Evolutionary conservation across 2,888 invertebrate genomes (phyloP).

Genomic region (Lordiphosa fenestrarum): DNA sequence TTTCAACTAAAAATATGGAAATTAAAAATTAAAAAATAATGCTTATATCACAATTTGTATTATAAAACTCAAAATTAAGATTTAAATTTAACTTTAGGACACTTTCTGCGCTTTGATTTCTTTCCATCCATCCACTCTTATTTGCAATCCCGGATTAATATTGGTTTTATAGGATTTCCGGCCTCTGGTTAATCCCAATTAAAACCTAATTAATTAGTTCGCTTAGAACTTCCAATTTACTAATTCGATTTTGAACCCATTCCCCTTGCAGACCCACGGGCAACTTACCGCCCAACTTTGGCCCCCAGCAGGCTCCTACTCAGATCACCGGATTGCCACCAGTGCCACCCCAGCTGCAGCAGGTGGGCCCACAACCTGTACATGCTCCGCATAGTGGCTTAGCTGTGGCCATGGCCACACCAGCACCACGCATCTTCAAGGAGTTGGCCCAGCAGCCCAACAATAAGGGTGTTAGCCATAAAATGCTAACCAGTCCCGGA

Average conservation of each 20-base stretch:
- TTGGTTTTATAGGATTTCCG: too few species aligned
- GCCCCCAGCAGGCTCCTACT: constrained; percentile 58
- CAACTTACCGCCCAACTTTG: constrained; percentile 79
- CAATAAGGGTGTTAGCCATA: constrained; percentile 37
- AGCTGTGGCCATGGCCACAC: constrained; percentile 78
- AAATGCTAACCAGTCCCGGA: constrained; percentile 29
- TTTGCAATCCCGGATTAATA: too few species aligned
- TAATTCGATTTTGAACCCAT: not conserved
- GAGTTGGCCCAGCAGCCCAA: constrained; percentile 78
- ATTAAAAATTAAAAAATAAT: too few species aligned
- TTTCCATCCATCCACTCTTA: too few species aligned
- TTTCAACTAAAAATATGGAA: too few species aligned
- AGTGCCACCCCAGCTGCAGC: constrained; percentile 43
- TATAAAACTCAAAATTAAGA: too few species aligned
- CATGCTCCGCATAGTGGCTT: constrained; percentile 46
- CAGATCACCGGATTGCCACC: constrained; percentile 59
- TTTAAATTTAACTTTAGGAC: too few species aligned
- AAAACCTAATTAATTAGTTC: too few species aligned
- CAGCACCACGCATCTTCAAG: constrained; percentile 78
- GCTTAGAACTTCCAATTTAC: too few species aligned
- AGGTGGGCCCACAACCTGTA: constrained; percentile 16
- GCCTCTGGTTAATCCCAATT: too few species aligned
- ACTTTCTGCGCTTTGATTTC: too few species aligned
- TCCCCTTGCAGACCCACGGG: constrained; percentile 80
- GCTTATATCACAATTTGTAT: too few species aligned